These are phyloP conservation scores for Ornithoptera priamus DNA, from an alignment of 2,888 invertebrate species.

Conservation along the genomic window DNA sequence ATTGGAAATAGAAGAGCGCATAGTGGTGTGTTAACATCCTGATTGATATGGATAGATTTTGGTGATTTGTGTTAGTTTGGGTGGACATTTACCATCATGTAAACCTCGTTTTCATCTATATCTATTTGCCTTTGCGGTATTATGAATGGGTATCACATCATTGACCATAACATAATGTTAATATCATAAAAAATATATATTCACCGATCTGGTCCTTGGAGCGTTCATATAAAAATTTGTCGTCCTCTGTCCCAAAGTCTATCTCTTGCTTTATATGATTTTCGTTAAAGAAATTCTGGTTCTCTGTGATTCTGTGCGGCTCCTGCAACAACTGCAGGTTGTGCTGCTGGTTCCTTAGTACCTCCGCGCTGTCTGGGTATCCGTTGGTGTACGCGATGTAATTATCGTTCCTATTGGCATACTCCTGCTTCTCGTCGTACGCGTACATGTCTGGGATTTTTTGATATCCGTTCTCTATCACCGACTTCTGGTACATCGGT, in stretches of 20 bases:
- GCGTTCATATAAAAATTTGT: slow-evolving; percentile 60
- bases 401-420: slow-evolving; percentile 37
- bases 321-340: slow-evolving; percentile 65
- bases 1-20: no score
- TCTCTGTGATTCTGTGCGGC: slow-evolving; percentile 58
- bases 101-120: no score
- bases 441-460: slow-evolving; percentile 46
- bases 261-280: slow-evolving; percentile 69
- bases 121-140: no score
- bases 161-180: no score
- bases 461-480: slow-evolving; percentile 43
- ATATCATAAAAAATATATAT: slow-evolving; percentile 29
- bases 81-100: no score
- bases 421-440: slow-evolving; percentile 46
- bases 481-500: slow-evolving; percentile 44
- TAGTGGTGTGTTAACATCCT: no score
- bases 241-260: slow-evolving; percentile 61
- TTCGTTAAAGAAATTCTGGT: slow-evolving; percentile 67
- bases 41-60: no score
- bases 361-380: slow-evolving; percentile 56
- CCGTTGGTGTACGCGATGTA: slow-evolving; percentile 42
- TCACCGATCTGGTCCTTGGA: slow-evolving; percentile 59
- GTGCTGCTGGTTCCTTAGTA: slow-evolving; percentile 65
- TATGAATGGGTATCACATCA: no score
- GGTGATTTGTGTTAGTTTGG: no score